Base-by-base conservation (phyloP, 2,888 invertebrate species). In the Zaprionus bogoriensis region DNA sequence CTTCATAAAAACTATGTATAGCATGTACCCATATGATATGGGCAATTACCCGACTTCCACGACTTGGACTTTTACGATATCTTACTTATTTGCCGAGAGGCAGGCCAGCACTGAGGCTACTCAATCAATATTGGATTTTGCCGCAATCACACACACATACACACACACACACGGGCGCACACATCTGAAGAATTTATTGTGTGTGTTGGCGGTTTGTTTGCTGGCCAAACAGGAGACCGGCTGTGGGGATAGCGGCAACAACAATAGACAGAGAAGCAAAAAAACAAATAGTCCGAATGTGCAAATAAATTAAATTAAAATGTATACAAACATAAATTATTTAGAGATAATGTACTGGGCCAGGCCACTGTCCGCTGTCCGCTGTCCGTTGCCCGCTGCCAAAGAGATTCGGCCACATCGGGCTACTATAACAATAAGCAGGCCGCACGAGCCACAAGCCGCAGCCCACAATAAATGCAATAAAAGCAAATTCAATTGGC, bases 321-420 rank as follows among this genome's bases (percentile, higher is more conserved):
- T 82, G 83, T 82, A 79, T 79, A 79, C 80, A 80, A 81, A 80
- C 80, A 81, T 81, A 85, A 82, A 85, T 82, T 82, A 85, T 82
- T 82, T 85, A 82, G 85, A 85, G 85, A 85, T 82, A 82, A 85
- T 82, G 79, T 79, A 82, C 80, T 82, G 63, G 64, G 27, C 41
- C 51, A 58, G 42, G 12, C 53, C n/a, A n/a, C n/a, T n/a, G n/a
- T n/a, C n/a, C n/a, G n/a, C n/a, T n/a, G n/a, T n/a, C n/a, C n/a
- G n/a, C n/a, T n/a, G n/a, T n/a, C n/a, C n/a, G n/a, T n/a, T n/a
- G n/a, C n/a, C n/a, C n/a, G n/a, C n/a, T n/a, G 38, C 38, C 30
- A 12, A 39, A 46, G 14, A 30, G 25, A 30, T 41, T 23, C 42
- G 32, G 42, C 25, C 32, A 50, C 32, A 36, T 42, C 10, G 14